Base-by-base conservation (phyloP, 2,888 invertebrate species). In the Drosophila birchii region DNA sequence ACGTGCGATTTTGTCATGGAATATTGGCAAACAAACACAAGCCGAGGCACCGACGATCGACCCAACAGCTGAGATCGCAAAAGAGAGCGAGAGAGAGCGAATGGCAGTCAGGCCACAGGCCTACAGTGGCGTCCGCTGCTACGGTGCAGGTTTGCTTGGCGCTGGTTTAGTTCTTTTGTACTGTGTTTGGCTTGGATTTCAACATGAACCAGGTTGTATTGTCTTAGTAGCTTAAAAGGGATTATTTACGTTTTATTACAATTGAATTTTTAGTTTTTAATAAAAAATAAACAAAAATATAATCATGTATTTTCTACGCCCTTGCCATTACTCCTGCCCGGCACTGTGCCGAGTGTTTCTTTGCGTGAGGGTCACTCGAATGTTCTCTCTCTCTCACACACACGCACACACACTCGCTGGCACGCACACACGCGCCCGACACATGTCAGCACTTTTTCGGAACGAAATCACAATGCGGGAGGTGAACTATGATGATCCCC, bases 1-100 rank as follows among this genome's bases (percentile, higher is more conserved):
- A 72, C 72, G 72, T 72, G 72, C 72, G 72, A 53, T 61, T 57
- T 61, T 53, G 57, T 61, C 61, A 57, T 41, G 45, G 72, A 72
- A 72, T 74, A 73, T 73, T 73, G 64, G 59, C 64, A 73, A 72
- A 57, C 72, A 71, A 60, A 45, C 20, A 43, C 34, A 45, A 45
- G 41, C 20, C 43, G 29, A 20, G 39, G 32, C 38, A 11, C 38
- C 45, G 63, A 12, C 32, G 47, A 55, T 43, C 34, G 11, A 34
- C 5, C 29, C 29, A 74, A 64, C 74, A 73, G 74, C 64, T 73
- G 73, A 74, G 58, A 53, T 34, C 53, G 32, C 47, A 51, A 39
- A 60, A 61, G 70, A 57, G 54, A 53, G 56, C 53, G 63, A 54
- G 72, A 54, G 72, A 71, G 72, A 49, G 60, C 43, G 36, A 60